Percentiles rank a stretch among this genome's conserved stretches.
These are phyloP conservation scores for Petrocephalus zakoni DNA, from an alignment of 2,113 vertebrate genomes.

Conservation along the genomic window DNA sequence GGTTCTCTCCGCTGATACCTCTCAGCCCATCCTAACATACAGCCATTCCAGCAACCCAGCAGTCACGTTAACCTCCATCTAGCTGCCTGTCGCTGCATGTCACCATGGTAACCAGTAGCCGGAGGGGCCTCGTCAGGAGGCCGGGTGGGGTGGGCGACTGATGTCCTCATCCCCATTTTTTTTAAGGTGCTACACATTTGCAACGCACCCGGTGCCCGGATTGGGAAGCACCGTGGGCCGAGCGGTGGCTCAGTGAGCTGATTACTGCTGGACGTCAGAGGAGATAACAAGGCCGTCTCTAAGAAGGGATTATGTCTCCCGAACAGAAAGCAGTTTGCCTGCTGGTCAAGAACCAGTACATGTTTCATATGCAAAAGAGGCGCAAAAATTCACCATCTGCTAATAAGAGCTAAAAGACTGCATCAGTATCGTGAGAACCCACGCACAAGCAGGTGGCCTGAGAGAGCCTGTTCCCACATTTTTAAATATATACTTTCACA, in stretches of 20 bases:
- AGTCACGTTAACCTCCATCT: background rate
- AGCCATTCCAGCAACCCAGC: background rate
- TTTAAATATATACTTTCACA: background rate
- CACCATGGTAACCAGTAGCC: constrained; percentile 1
- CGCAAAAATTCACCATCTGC: background rate
- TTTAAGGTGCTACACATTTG: background rate
- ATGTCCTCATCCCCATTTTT: background rate
- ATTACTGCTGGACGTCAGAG: background rate
- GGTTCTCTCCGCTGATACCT: background rate
- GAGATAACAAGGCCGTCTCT: too few species aligned
- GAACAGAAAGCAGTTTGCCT: background rate
- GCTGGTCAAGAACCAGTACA: background rate
- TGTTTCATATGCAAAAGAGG: background rate
- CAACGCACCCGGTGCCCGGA: background rate
- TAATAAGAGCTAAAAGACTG: background rate
- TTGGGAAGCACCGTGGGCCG: background rate
- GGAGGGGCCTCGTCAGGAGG: background rate
- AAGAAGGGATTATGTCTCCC: background rate
- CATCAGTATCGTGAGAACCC: background rate
- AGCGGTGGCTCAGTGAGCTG: background rate
- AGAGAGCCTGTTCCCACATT: background rate
- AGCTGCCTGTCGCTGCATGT: background rate
- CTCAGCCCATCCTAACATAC: background rate
- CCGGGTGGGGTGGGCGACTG: background rate
- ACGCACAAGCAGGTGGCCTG: background rate